phyloP scores from a whole-genome alignment of 2,888 invertebrate species.

The Synergus japonicus region DNA sequence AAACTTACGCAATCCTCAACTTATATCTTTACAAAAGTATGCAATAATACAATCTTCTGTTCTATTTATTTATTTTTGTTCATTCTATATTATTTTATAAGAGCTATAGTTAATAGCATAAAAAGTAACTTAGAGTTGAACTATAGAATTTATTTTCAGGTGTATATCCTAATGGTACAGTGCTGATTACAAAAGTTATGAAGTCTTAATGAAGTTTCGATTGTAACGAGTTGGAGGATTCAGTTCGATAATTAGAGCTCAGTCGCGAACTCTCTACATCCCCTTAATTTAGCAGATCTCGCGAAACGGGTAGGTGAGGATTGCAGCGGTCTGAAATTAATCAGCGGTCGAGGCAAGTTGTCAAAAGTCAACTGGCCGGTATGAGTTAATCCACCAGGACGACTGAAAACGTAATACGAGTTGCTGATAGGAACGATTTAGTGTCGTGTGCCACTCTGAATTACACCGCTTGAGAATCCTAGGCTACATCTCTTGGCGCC shows the following conservation, averaged over 20 bases:
- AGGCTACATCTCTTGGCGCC: neutral
- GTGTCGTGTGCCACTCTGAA: neutral
- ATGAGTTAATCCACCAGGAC: neutral
- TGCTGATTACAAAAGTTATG: neutral
- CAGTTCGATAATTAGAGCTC: neutral
- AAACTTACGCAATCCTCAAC: neutral
- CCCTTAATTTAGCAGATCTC: neutral
- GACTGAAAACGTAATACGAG: neutral
- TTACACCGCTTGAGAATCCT: neutral
- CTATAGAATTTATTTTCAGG: too few species aligned
- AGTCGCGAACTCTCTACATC: neutral
- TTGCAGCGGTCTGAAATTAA: neutral
- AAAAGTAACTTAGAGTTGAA: neutral
- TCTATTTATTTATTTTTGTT: neutral
- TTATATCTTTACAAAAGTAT: neutral
- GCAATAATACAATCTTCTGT: neutral
- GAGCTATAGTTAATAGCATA: neutral
- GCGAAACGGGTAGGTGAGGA: neutral
- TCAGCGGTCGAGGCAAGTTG: neutral
- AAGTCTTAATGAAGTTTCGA: neutral
- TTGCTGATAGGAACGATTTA: neutral
- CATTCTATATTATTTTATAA: too few species aligned
- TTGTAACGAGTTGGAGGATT: neutral
- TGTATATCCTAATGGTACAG: neutral
- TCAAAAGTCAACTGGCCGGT: slow-evolving; percentile 17